These are phyloP conservation scores for Mythimna pallens DNA, from an alignment of 2,888 invertebrate genomes.

Conservation along the genomic window DNA sequence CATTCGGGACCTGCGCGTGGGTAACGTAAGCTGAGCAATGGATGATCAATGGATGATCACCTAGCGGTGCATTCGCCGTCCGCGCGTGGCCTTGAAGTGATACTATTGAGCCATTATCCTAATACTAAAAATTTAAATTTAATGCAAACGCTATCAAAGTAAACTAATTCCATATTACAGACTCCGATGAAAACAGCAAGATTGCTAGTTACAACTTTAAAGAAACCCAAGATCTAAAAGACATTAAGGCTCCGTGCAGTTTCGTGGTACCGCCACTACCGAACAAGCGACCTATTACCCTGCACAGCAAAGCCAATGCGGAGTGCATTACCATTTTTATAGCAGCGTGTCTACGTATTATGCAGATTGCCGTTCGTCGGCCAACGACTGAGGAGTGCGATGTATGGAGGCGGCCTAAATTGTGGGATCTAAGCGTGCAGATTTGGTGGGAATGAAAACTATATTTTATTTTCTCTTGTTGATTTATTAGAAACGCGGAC, in stretches of 20 bases:
- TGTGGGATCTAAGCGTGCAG: constrained; percentile 45
- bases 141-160: neutral
- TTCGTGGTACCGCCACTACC: constrained; percentile 52
- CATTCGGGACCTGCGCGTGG: too few species aligned
- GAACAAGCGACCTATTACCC: constrained; percentile 77
- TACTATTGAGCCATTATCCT: neutral
- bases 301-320: constrained; percentile 72
- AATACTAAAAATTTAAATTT: neutral
- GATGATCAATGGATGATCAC: too few species aligned
- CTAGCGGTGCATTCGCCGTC: too few species aligned
- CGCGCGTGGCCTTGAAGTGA: too few species aligned
- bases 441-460: neutral
- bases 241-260: constrained; percentile 50
- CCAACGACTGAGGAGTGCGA: constrained; percentile 75
- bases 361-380: constrained; percentile 84
- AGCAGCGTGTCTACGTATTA: constrained; percentile 86
- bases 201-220: constrained; percentile 7
- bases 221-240: constrained; percentile 47
- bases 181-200: neutral
- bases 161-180: neutral
- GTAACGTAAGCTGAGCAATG: too few species aligned
- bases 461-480: neutral
- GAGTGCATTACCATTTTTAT: constrained; percentile 88
- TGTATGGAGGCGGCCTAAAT: constrained; percentile 62
- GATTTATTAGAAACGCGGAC: too few species aligned